A percentile compares a stretch with the other conserved stretches of the same genome.
Evolutionary conservation across 1,140 invertebrate species (phyloP).

Genomic region (Neotoxoptera formosana): DNA sequence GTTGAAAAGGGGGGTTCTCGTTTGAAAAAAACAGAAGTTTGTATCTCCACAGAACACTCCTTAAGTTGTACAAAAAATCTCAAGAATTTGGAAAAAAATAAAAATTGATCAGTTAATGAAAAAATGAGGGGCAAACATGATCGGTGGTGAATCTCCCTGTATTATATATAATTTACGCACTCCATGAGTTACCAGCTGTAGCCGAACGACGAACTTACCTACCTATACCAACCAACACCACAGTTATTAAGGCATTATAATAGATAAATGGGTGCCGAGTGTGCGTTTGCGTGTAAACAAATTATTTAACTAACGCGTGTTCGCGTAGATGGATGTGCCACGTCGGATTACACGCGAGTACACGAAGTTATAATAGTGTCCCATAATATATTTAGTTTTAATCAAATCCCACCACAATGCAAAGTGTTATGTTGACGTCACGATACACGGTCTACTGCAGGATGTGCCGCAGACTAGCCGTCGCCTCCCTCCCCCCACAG

Average conservation of each 20-base stretch:
- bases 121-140: too few relatives aligned
- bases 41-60: too few relatives aligned
- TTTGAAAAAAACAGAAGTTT: too few relatives aligned
- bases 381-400: background rate
- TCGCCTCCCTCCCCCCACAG: background rate
- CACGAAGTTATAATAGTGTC: conserved; percentile 23
- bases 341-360: background rate
- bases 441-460: background rate
- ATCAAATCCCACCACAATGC: background rate
- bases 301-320: background rate
- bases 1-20: too few relatives aligned
- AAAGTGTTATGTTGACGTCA: background rate
- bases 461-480: background rate
- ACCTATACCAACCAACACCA: too few relatives aligned
- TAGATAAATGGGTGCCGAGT: background rate
- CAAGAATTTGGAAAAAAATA: too few relatives aligned
- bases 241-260: conserved; percentile 30
- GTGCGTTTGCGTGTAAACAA: conserved; percentile 5
- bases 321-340: background rate
- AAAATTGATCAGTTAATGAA: too few relatives aligned
- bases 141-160: too few relatives aligned
- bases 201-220: background rate
- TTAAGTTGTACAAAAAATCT: too few relatives aligned
- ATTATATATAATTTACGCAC: background rate
- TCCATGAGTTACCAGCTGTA: background rate